Evolutionary conservation across 2,888 invertebrate genomes (phyloP), one percentile per base, ranked within the genome.

Genomic region (Spisula subtruncata): DNA sequence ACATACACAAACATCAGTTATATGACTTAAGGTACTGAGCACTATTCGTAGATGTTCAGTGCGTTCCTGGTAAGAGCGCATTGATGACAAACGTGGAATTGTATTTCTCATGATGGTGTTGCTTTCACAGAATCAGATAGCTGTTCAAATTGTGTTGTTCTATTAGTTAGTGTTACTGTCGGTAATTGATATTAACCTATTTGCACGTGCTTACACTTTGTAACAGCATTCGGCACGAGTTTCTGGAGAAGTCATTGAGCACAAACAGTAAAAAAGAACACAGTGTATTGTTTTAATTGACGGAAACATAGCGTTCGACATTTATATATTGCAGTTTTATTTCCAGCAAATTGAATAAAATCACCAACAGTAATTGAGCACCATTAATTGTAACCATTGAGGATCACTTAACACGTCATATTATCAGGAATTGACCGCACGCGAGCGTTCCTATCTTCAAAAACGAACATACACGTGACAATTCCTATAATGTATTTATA

Each of bases 401-500:
- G 79, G n/a, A 87, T 29, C 89, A 89, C 75, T 89, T 86, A 86
- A 82, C 71, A 51, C 32, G 51, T 14, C 41, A 48, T 51, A 84
- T 48, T 84, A 71, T 48, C 75, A 84, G 75, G 84, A 46, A 84
- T 51, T 51, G 84, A 60, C 60, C 89, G 46, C 85, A 79, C 60
- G 85, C 71, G 82, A 85, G 25, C 81, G 75, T 88, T 66, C n/a
- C 86, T 85, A 89, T 54, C 82, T 48, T 89, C 86, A 88, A 85
- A 87, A 83, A 56, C 56, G 20, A 25, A 80, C 89, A 80, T 83
- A 81, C 86, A 81, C 83, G 60, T 89, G 86, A 84, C 89, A 89
- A 81, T 88, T 90, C 90, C 90, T 84, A 84, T 86, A 56, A 84
- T 87, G 88, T 89, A 88, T 85, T 89, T 89, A 89, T 89, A 89